These are phyloP conservation scores for Euura saliciscinereae DNA, from an alignment of 1,140 invertebrate species.

Conservation along the genomic window DNA sequence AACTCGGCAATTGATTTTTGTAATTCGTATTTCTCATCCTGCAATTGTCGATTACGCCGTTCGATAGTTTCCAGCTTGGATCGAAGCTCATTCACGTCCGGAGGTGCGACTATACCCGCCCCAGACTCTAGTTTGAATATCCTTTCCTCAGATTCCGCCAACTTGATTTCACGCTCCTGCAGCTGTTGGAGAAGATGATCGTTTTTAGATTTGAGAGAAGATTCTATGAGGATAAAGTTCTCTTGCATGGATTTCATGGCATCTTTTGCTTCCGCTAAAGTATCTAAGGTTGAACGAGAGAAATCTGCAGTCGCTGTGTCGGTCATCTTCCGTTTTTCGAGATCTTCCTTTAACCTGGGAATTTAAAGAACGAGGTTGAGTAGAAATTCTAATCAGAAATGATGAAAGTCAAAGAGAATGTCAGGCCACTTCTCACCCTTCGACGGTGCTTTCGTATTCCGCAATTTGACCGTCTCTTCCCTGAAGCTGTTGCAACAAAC, in stretches of 20 bases:
- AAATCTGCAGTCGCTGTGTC: slow-evolving; percentile 43
- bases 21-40: slow-evolving; percentile 50
- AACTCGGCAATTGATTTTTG: slow-evolving; percentile 48
- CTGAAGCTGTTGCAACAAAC: slow-evolving; percentile 58
- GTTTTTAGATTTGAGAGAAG: slow-evolving; percentile 51
- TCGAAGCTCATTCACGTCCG: slow-evolving; percentile 38
- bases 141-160: slow-evolving; percentile 45
- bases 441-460: slow-evolving; percentile 48
- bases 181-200: slow-evolving; percentile 51
- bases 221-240: slow-evolving; percentile 63
- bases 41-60: slow-evolving; percentile 39
- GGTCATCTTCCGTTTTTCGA: slow-evolving; percentile 42
- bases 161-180: slow-evolving; percentile 44
- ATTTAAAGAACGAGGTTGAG: slow-evolving; percentile 15
- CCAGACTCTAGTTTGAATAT: slow-evolving; percentile 46
- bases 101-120: slow-evolving; percentile 35
- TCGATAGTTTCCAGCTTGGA: slow-evolving; percentile 45
- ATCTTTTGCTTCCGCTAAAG: slow-evolving; percentile 62
- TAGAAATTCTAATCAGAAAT: slow-evolving; percentile 9
- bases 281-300: slow-evolving; percentile 56
- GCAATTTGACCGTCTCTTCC: slow-evolving; percentile 63
- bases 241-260: slow-evolving; percentile 67
- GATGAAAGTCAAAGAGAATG: slow-evolving; percentile 18
- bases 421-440: slow-evolving; percentile 35
- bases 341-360: slow-evolving; percentile 42